phyloP scores from a whole-genome alignment of 1,140 invertebrate genomes.

The Trichonephila inaurata region DNA sequence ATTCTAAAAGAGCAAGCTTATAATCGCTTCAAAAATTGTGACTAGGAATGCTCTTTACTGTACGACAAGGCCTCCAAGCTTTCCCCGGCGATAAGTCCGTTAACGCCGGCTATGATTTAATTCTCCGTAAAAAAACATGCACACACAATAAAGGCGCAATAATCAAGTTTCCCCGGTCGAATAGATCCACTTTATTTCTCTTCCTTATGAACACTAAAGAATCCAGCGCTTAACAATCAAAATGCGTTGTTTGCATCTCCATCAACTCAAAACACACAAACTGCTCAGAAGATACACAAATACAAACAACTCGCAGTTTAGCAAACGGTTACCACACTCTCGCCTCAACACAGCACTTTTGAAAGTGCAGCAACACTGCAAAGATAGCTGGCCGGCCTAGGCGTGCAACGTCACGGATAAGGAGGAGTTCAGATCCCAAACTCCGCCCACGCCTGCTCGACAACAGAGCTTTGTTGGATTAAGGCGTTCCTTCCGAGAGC shows the following conservation, averaged over 20 bases:
- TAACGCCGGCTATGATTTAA: background rate
- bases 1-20: background rate
- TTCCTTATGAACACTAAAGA: background rate
- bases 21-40: background rate
- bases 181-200: background rate
- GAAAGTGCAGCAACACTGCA: slow-evolving; percentile 24
- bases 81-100: background rate
- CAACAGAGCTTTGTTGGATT: slow-evolving; percentile 17
- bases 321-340: background rate
- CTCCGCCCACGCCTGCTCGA: background rate
- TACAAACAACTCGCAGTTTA: background rate
- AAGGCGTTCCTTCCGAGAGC: background rate
- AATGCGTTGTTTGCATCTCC: background rate
- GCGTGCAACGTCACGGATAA: background rate
- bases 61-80: background rate
- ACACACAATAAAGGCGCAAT: background rate
- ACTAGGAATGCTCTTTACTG: too few species aligned
- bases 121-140: background rate
- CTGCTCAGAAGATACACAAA: background rate
- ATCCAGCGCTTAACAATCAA: background rate
- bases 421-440: background rate
- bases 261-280: background rate
- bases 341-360: slow-evolving; percentile 27
- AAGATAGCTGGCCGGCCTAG: background rate
- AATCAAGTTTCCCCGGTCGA: background rate